Evolutionary conservation across 2,888 invertebrate species (phyloP), one percentile per base, ranked within the genome.

Genomic region (Synanthedon vespiformis): DNA sequence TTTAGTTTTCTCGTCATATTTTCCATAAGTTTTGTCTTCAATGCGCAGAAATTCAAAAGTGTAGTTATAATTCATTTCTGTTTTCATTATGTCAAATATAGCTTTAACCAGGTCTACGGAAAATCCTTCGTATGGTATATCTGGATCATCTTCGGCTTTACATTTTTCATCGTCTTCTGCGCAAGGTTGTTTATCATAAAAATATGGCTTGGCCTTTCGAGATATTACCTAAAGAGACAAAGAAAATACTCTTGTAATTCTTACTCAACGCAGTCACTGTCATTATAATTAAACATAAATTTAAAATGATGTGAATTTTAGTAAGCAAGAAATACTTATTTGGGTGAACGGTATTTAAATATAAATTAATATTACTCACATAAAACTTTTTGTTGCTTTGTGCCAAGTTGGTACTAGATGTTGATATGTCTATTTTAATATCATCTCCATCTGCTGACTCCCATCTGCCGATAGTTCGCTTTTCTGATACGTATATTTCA

Each of bases 71-170:
- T 77, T 74, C 41, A 51, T 51, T 54, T 81, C 77, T 54, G 69
- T 67, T 54, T 82, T 89, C 34, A 92, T 77, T 53, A 89, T 80
- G 51, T 81, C 77, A 51, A 94, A 90, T 68, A 95, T 92, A 63
- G 91, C 90, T 58, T 90, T 83, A 40, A 95, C 89, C 34, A 95
- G 78, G 68, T 95, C 95, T 13, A 95, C 90, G 51, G 92, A 91
- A 72, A 93, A 95, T 2, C 93, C 94, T 76, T 93, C 93, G 66
- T 89, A 94, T 60, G 89, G 89, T 52, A 90, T 89, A 13, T 92
- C 92, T 0, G 80, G 79, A 6, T 91, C 81, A 49, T 88, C 88
- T 57, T 89, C 89, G 55, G 84, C 83, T 13, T 53, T 44, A 53
- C 81, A 77, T 0, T 57, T 55, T 4, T 59, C 54, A 3, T 70